Evolutionary conservation across 1,140 invertebrate genomes (phyloP).

Genomic region (Thalassaphorura encarpata): DNA sequence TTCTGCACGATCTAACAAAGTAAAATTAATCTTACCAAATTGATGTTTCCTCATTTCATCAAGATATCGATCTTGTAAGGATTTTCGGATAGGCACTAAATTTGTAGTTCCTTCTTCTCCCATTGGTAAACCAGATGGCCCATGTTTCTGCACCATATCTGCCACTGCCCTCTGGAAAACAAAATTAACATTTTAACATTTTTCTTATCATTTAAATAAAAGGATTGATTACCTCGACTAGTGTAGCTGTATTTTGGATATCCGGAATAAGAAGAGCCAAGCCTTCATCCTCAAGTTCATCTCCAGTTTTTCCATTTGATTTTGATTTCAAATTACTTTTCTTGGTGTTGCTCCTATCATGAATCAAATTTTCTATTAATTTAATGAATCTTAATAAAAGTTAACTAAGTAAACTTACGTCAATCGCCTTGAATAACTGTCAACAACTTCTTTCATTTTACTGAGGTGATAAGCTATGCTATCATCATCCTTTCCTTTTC

Average conservation of each 20-base stretch:
- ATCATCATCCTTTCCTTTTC: conserved; percentile 35
- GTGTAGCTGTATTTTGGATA: conserved; percentile 67
- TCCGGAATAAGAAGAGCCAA: conserved; percentile 76
- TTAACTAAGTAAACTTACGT: conserved; percentile 48
- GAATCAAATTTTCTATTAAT: too few species aligned
- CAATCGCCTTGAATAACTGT: conserved; percentile 74
- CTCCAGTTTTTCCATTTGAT: conserved; percentile 42
- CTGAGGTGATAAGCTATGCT: conserved; percentile 59
- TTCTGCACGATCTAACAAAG: conserved; percentile 8
- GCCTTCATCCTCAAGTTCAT: conserved; percentile 71
- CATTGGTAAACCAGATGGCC: conserved; percentile 22
- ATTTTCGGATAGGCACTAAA: conserved; percentile 43
- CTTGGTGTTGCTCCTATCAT: conserved; percentile 27
- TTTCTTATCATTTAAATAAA: background rate
- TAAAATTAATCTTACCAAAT: conserved; percentile 54
- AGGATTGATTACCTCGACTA: conserved; percentile 47
- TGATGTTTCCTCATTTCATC: conserved; percentile 77
- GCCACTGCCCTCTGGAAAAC: conserved; percentile 21
- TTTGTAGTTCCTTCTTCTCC: conserved; percentile 6
- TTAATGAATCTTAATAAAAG: too few species aligned
- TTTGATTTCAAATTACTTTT: conserved; percentile 30
- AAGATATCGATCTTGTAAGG: conserved; percentile 60
- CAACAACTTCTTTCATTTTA: conserved; percentile 82
- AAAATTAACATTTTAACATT: background rate
- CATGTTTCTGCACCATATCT: conserved; percentile 15